A percentile compares a stretch with the other conserved stretches of the same genome.
These are phyloP conservation scores for Bubo bubo DNA, from an alignment of 2,113 vertebrate species.

Conservation along the genomic window DNA sequence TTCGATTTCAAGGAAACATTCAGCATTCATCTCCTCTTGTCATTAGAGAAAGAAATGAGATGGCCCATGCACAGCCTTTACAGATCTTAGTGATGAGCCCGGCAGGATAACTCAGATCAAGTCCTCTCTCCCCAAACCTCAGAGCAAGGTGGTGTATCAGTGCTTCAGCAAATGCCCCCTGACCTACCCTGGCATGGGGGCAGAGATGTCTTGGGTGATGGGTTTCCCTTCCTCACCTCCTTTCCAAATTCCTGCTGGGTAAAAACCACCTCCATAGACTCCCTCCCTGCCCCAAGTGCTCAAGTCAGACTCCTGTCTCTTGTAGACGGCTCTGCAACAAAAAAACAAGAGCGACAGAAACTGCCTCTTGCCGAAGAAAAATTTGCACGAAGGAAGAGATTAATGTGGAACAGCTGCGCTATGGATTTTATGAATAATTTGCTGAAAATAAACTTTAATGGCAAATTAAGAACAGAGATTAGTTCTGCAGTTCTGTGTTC, in stretches of 20 bases:
- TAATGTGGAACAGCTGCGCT: constrained; percentile 37
- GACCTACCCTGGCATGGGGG: rapidly evolving
- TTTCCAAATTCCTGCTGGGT: neutral
- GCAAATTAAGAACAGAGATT: constrained; percentile 40
- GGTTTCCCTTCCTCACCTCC: neutral
- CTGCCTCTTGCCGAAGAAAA: constrained; percentile 23
- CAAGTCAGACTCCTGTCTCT: neutral
- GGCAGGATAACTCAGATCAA: neutral
- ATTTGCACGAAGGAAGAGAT: constrained; percentile 27
- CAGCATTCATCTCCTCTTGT: neutral
- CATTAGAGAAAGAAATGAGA: neutral
- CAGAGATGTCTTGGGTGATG: neutral
- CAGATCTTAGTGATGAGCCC: neutral
- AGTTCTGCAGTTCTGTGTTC: constrained; percentile 1
- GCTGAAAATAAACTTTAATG: constrained; percentile 67
- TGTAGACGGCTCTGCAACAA: neutral
- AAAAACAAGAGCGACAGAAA: neutral
- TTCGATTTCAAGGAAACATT: neutral
- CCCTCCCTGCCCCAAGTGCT: neutral
- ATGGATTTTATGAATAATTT: constrained; percentile 60
- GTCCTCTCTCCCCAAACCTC: neutral
- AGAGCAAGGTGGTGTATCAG: neutral
- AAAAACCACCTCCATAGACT: neutral
- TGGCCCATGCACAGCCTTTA: neutral
- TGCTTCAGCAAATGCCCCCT: neutral